Base-by-base conservation (phyloP, 2,113 vertebrate genomes). In the Pangasianodon hypophthalmus region DNA sequence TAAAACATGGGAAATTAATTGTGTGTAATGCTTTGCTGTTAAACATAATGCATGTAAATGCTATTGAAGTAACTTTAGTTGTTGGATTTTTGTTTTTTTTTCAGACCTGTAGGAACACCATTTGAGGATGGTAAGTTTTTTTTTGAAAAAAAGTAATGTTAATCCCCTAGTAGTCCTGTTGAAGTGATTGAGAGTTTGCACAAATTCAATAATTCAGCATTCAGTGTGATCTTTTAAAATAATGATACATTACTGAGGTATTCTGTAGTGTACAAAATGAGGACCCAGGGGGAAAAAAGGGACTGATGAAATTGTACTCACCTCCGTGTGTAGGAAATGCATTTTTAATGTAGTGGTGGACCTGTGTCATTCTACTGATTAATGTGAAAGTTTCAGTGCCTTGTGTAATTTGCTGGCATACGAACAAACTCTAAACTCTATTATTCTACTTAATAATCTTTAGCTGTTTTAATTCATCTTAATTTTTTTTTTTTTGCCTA, bases 91-190 rank as follows among this genome's bases (percentile, higher is more conserved):
- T n/a, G n/a, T 32, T 89, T 54, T 91, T 5, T 95, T 5, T 95
- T 87, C 95, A 99, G 98, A 95, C 98, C 98, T 89, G 98, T 99
- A 95, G 98, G 97, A 90, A 99, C 98, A 73, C 98, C 98, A 85
- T 99, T 99, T 96, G 98, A 99, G 96, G 98, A 99, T 94, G 98
- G 98, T 99, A 96, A 97, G 98, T 94, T 58, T 37, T 58, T 16
- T 32, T 88, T 86, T 82, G 88, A 50, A 77, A 90, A 48, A n/a
- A 10, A 37, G 37, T 37, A 37, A 83, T 88, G 29, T 82, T 32
- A 46, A 54, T 41, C 18, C 1, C 54, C 46, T 2, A 79, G 4
- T 79, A 18, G 26, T 50, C 8, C 41, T 44, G 18, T 75, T 75
- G 6, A 18, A 75, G 21, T 2, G 18, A 19, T 8, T 44, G 6